phyloP scores from a whole-genome alignment of 1,140 invertebrate genomes.

The Neomicropteryx cornuta region DNA sequence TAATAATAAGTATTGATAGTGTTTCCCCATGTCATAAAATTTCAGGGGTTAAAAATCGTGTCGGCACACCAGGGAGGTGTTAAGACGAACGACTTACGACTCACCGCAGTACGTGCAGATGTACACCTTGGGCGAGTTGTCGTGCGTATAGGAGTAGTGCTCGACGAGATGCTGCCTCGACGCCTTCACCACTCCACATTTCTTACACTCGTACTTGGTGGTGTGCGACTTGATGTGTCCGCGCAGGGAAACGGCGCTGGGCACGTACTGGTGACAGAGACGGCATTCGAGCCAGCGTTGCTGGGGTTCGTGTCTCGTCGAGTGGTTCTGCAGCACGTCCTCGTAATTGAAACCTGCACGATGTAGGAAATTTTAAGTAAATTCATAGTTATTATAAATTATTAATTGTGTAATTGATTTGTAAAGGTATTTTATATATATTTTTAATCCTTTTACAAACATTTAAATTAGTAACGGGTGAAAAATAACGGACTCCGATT shows the following conservation, averaged over 20 bases:
- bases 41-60: too few relatives aligned
- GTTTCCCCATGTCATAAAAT: too few relatives aligned
- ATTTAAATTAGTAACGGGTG: too few relatives aligned
- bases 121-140: slow-evolving; percentile 18
- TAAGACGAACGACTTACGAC: too few relatives aligned
- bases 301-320: slow-evolving; percentile 27
- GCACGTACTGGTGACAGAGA: slow-evolving; percentile 28
- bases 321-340: slow-evolving; percentile 27
- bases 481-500: too few relatives aligned
- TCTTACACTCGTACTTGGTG: slow-evolving; percentile 33
- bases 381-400: too few relatives aligned
- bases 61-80: too few relatives aligned
- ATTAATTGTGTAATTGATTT: too few relatives aligned
- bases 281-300: slow-evolving; percentile 24
- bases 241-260: slow-evolving; percentile 25
- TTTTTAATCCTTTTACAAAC: too few relatives aligned
- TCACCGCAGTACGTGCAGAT: slow-evolving; percentile 23
- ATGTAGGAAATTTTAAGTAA: too few relatives aligned
- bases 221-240: slow-evolving; percentile 36
- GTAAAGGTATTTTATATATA: too few relatives aligned
- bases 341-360: slow-evolving; percentile 36
- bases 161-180: slow-evolving; percentile 32
- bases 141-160: slow-evolving; percentile 28
- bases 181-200: slow-evolving; percentile 23
- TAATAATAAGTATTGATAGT: too few relatives aligned